These are phyloP conservation scores for Platyrinchus mystaceus DNA, from an alignment of 2,797 vertebrate species.

Conservation along the genomic window DNA sequence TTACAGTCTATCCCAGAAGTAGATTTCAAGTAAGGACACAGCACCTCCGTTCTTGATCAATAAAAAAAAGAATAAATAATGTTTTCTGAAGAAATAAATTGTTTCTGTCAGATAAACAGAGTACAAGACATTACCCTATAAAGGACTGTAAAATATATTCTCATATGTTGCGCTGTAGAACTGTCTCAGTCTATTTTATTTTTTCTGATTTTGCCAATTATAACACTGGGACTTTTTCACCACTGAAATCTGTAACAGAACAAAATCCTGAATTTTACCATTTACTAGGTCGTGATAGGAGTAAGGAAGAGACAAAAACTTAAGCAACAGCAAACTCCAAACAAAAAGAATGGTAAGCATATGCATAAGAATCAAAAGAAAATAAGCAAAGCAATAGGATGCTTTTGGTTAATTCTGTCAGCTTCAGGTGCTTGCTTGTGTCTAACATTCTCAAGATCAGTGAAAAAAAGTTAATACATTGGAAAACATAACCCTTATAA, in stretches of 20 bases:
- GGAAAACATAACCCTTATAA: background rate
- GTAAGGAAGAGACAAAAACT: background rate
- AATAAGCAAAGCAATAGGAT: background rate
- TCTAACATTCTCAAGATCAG: background rate
- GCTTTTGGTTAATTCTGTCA: background rate
- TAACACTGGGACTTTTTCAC: background rate
- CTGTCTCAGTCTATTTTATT: background rate
- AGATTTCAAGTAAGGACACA: background rate
- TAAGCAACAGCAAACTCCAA: background rate
- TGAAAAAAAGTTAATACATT: background rate
- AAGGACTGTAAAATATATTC: background rate
- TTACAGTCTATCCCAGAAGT: accelerated
- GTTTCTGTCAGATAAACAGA: background rate
- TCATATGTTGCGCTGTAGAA: background rate
- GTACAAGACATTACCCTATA: background rate
- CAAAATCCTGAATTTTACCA: background rate
- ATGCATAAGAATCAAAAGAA: background rate
- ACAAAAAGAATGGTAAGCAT: background rate
- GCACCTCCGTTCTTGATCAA: background rate
- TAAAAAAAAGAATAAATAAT: too few relatives aligned
- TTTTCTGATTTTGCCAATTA: background rate
- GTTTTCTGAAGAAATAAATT: background rate
- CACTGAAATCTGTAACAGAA: background rate
- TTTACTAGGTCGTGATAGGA: background rate
- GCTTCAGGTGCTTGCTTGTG: background rate